These are phyloP conservation scores for Zaprionus davidi DNA, from an alignment of 1,140 invertebrate species.

Conservation along the genomic window DNA sequence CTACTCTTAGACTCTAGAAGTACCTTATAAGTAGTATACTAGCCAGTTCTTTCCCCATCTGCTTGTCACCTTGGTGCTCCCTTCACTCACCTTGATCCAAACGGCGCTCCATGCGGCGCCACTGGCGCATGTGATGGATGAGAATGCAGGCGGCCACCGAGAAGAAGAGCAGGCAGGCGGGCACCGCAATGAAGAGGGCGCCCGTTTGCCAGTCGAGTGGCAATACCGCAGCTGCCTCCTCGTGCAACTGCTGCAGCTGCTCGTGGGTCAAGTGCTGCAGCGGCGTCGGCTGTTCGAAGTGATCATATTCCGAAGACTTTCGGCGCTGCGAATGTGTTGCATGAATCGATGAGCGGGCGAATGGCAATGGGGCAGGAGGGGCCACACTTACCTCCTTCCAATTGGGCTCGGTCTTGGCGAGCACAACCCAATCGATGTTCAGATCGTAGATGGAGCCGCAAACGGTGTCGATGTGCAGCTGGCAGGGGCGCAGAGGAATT, in stretches of 20 bases:
- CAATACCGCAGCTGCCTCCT: conserved; percentile 69
- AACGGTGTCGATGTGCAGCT: conserved; percentile 79
- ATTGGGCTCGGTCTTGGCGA: conserved; percentile 81
- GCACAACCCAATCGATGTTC: conserved; percentile 78
- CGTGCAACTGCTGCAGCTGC: conserved; percentile 77
- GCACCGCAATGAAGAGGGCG: conserved; percentile 86
- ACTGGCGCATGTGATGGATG: conserved; percentile 87
- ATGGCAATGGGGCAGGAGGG: background rate
- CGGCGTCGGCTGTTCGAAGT: conserved; percentile 54
- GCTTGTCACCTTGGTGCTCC: background rate
- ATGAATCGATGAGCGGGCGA: background rate
- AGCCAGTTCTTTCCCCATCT: too few species aligned
- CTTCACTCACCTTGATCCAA: conserved; percentile 85
- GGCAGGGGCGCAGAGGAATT: conserved; percentile 79
- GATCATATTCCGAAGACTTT: conserved; percentile 76
- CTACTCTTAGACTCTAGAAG: too few species aligned
- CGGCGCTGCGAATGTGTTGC: conserved; percentile 58
- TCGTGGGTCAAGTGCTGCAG: conserved; percentile 77
- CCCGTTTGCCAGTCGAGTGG: conserved; percentile 87
- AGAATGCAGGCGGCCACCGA: conserved; percentile 87
- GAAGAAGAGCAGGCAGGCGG: conserved; percentile 88
- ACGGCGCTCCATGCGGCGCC: conserved; percentile 86
- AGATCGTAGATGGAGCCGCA: conserved; percentile 82
- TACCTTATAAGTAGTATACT: too few species aligned
- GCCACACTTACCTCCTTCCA: conserved; percentile 79